phyloP scores from a whole-genome alignment of 1,140 invertebrate species.

The Acromyrmex echinatior region DNA sequence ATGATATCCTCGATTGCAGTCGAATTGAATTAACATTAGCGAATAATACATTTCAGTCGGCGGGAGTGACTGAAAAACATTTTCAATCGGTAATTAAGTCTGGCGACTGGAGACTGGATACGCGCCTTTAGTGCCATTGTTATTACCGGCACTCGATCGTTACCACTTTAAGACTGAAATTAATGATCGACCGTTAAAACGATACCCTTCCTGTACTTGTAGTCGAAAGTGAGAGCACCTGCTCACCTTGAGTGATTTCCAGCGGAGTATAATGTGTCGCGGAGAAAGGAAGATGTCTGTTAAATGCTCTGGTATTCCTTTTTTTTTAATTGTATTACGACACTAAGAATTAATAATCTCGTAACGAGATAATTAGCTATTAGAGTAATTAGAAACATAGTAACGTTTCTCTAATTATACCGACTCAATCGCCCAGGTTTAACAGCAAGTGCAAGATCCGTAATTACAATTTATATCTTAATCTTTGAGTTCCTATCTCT shows the following conservation, averaged over 20 bases:
- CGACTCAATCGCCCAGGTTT: neutral
- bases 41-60: slow-evolving; percentile 40
- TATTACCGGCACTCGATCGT: slow-evolving; percentile 55
- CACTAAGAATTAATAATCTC: slow-evolving; percentile 8
- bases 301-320: neutral
- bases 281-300: slow-evolving; percentile 42
- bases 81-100: slow-evolving; percentile 56
- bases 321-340: neutral
- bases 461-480: neutral
- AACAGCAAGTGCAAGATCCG: neutral
- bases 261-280: slow-evolving; percentile 53
- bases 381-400: neutral
- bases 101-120: slow-evolving; percentile 31
- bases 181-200: slow-evolving; percentile 58
- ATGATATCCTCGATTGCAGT: neutral
- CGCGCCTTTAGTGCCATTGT: slow-evolving; percentile 51
- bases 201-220: slow-evolving; percentile 52
- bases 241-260: slow-evolving; percentile 62
- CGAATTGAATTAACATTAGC: slow-evolving; percentile 52
- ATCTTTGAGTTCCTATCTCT: neutral
- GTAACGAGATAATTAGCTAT: neutral
- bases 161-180: slow-evolving; percentile 61
- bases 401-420: neutral
- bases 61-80: neutral
- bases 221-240: slow-evolving; percentile 58